A percentile compares a stretch with the other conserved stretches of the same genome.
phyloP scores from a whole-genome alignment of 2,113 vertebrate genomes.

The Aptenodytes patagonicus region DNA sequence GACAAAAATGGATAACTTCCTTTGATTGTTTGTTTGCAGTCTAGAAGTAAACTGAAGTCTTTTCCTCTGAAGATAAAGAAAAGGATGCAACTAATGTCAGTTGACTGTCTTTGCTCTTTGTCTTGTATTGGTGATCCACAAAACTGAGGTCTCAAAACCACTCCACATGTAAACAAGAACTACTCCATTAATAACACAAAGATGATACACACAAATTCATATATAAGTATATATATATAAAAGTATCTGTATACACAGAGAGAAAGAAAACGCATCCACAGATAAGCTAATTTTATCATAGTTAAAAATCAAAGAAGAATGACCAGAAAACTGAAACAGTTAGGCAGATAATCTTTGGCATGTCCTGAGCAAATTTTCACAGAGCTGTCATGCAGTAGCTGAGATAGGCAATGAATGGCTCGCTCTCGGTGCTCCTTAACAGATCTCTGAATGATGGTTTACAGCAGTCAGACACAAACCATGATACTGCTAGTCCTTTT shows the following conservation, averaged over 20 bases:
- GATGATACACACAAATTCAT: background rate
- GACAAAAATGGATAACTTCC: background rate
- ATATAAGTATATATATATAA: background rate
- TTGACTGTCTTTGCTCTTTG: background rate
- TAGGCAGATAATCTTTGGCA: background rate
- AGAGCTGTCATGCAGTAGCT: background rate
- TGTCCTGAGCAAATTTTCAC: too few relatives aligned
- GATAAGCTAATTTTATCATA: background rate
- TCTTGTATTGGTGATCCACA: background rate
- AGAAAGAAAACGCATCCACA: background rate
- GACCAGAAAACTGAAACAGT: background rate
- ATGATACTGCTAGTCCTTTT: background rate
- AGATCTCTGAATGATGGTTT: accelerated
- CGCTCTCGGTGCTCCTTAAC: accelerated
- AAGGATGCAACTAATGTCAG: background rate
- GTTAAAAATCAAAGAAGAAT: background rate
- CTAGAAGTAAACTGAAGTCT: background rate
- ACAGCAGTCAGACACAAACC: background rate
- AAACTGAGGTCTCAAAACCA: background rate
- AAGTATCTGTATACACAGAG: background rate
- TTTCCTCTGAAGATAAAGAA: background rate
- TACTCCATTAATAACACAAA: background rate
- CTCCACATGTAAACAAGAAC: background rate
- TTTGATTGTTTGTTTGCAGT: background rate
- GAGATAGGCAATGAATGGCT: background rate